A percentile compares a stretch with the other conserved stretches of the same genome.
These are phyloP conservation scores for Perizoma affinitatum DNA, from an alignment of 2,888 invertebrate genomes.

Conservation along the genomic window DNA sequence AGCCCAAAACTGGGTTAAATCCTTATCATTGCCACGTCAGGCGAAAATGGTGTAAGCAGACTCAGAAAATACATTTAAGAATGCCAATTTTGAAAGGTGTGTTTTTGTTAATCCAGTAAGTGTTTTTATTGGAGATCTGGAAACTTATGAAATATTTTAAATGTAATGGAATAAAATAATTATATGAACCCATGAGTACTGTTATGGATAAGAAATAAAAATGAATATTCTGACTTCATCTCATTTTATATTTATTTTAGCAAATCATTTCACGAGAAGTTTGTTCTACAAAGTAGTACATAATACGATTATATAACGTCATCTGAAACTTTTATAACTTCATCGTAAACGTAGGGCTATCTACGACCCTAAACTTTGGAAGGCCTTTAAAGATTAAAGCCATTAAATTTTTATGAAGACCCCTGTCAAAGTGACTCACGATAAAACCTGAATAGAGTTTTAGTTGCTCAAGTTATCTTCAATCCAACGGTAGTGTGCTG, in stretches of 20 bases:
- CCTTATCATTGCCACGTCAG: constrained; percentile 34
- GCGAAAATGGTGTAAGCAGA: constrained; percentile 10
- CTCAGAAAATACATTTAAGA: background rate
- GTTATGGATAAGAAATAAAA: too few species aligned
- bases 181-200: too few species aligned
- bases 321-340: constrained; percentile 60
- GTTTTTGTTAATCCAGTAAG: too few species aligned
- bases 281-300: constrained; percentile 48
- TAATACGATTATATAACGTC: constrained; percentile 42
- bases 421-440: constrained; percentile 61
- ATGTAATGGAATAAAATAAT: too few species aligned
- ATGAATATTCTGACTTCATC: too few species aligned
- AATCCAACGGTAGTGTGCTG: constrained; percentile 36
- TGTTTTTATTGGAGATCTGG: too few species aligned
- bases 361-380: constrained; percentile 65
- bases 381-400: constrained; percentile 74
- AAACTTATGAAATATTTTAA: too few species aligned
- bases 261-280: constrained; percentile 13
- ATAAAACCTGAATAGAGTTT: constrained; percentile 52
- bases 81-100: constrained; percentile 8
- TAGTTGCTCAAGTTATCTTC: constrained; percentile 46
- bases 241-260: too few species aligned
- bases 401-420: constrained; percentile 76
- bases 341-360: constrained; percentile 66
- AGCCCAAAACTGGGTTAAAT: constrained; percentile 3